Conservation (phyloP, 2,113 vertebrate species). For the Bucco capensis region DNA sequence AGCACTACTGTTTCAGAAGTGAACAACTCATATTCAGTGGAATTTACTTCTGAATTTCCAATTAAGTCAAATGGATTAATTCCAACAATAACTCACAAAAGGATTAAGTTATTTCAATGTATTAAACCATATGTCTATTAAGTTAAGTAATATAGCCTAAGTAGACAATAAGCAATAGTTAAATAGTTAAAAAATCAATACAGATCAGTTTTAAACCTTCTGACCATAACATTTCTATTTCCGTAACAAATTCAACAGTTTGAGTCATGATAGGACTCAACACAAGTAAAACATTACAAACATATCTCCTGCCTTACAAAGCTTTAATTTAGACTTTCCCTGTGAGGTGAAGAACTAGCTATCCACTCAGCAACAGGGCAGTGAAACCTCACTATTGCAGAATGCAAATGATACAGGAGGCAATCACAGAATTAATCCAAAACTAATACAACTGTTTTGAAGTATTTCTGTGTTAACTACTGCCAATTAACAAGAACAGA, state of each 20-base stretch:
- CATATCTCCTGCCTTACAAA: not conserved
- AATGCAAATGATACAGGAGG: not conserved
- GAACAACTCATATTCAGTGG: not conserved
- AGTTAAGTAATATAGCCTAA: too few species aligned
- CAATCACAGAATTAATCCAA: not conserved
- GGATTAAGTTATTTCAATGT: not conserved
- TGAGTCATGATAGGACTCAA: not conserved
- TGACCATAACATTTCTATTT: not conserved
- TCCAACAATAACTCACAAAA: not conserved
- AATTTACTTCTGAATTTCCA: not conserved
- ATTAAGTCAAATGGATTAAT: not conserved
- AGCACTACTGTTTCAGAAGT: not conserved
- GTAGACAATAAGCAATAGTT: not conserved
- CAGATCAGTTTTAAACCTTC: not conserved
- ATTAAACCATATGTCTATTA: not conserved
- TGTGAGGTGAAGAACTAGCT: not conserved
- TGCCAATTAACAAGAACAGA: not conserved
- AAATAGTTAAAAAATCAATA: not conserved
- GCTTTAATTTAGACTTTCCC: not conserved
- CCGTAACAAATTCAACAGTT: not conserved
- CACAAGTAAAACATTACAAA: not conserved
- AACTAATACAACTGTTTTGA: not conserved
- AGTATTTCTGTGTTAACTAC: not conserved
- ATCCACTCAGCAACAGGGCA: not conserved
- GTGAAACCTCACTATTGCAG: not conserved